Evolutionary conservation across 2,797 vertebrate genomes (phyloP), one percentile per base, ranked within the genome.

Genomic region (Alectoris magna): DNA sequence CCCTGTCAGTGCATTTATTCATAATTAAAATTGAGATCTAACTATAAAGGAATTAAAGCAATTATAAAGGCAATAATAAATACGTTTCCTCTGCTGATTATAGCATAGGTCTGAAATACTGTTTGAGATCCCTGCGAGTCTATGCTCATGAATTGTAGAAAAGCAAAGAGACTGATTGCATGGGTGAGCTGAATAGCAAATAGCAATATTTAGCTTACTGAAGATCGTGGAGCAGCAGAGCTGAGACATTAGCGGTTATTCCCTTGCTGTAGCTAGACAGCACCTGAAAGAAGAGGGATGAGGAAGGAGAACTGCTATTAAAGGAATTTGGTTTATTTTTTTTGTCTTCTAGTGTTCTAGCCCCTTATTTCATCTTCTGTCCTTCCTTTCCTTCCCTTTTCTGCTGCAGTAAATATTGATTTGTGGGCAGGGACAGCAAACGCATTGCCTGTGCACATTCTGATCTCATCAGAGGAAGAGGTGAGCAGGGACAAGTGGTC

Each of bases 121-220:
- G 83, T 23, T 88, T 68, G 90, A 34, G 56, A 58, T 58, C n/a
- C 31, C 56, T 58, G 56, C 12, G 7, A 58, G 19, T 58, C n/a
- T 22, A 58, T 23, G 56, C 56, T 58, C n/a, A 58, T 34, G n/a
- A 34, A 34, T 34, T 34, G 19, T 34, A 58, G n/a, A 58, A 34
- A 58, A 58, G 55, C 18, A 34, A 22, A 58, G 56, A 12, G 3
- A 58, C 10, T 0, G 0, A 27, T 15, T 16, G 11, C 6, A 3
- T 8, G 76, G 84, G 53, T 74, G 84, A 96, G 78, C 46, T 48
- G 92, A 80, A 95, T 63, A 43, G 11, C 63, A 93, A 94, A 82
- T 11, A 53, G 21, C 23, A 21, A 3, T 0, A 31, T 31, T 88
- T 19, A 15, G 69, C 27, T 87, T 75, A 49, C 89, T 92, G 43